Evolutionary conservation across 2,113 vertebrate species (phyloP), one percentile per base, ranked within the genome.

Genomic region (Cranoglanis bouderius): DNA sequence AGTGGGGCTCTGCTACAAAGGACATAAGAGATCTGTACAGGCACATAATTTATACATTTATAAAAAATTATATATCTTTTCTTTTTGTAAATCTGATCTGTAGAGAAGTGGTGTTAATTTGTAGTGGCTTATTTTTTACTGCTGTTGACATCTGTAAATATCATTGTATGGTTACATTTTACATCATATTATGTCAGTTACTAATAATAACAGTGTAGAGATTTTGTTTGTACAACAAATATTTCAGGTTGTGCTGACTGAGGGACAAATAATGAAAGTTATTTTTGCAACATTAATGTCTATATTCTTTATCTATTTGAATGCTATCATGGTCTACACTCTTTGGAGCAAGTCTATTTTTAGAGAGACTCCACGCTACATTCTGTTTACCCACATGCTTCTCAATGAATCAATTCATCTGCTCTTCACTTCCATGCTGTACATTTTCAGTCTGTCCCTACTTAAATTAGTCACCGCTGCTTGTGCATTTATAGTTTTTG

Each of bases 281-380:
- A 8, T 29, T 18, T 14, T 82, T 82, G 86, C 16, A 13, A 81
- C 29, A 46, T n/a, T 87, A 2, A 26, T 87, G 86, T 51, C 80
- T 29, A 10, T 92, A 7, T 88, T 91, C n/a, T 90, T 86, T 43
- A 38, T 84, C 26, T 88, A 59, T 89, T 67, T 92, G 9, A 92
- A 90, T 51, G 38, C 67, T 19, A 35, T 91, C 29, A 92, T 91
- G 90, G 29, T 92, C 2, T 85, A 70, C 61, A 43, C 87, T 67
- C 85, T 92, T 18, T 21, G n/a, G 40, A 89, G 87, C 4, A 91
- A 89, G 53, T 4, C 51, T 67, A 32, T 84, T 40, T 90, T 91
- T 65, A 81, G 74, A 67, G 88, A 90, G 67, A 61, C 77, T 13
- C 57, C 90, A 29, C 90, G 88, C 51, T 91, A 91, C 35, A n/a